Evolutionary conservation across 2,113 vertebrate genomes (phyloP).

Genomic region (Trogon melanurus): DNA sequence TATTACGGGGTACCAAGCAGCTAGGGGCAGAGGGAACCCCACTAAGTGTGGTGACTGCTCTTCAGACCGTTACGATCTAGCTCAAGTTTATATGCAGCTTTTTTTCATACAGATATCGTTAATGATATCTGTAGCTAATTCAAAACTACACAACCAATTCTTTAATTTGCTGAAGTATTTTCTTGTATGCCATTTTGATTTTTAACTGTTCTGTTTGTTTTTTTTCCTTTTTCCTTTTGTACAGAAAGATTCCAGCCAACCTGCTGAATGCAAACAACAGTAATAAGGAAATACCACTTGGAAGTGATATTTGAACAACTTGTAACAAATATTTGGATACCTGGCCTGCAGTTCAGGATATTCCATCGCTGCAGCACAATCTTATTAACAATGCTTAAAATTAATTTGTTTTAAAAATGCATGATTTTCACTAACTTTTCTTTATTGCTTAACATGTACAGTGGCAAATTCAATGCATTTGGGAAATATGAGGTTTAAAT

Average conservation of each 20-base stretch:
- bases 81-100: neutral
- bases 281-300: conserved; percentile 80
- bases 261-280: conserved; percentile 98
- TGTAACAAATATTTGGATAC: conserved; percentile 77
- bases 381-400: conserved; percentile 72
- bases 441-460: conserved; percentile 81
- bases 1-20: neutral
- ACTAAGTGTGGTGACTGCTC: neutral
- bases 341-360: conserved; percentile 78
- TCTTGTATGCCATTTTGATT: neutral
- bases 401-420: conserved; percentile 84
- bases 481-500: conserved; percentile 71
- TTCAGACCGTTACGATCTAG: neutral
- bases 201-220: neutral
- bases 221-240: neutral
- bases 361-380: conserved; percentile 74
- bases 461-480: conserved; percentile 76
- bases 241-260: conserved; percentile 93
- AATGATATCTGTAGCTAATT: neutral
- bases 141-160: neutral
- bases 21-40: neutral
- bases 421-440: conserved; percentile 81
- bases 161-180: neutral
- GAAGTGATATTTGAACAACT: conserved; percentile 74
- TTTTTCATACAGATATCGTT: neutral